Evolutionary conservation across 1,140 invertebrate genomes (phyloP).

Genomic region (Scaptomyza graminum): DNA sequence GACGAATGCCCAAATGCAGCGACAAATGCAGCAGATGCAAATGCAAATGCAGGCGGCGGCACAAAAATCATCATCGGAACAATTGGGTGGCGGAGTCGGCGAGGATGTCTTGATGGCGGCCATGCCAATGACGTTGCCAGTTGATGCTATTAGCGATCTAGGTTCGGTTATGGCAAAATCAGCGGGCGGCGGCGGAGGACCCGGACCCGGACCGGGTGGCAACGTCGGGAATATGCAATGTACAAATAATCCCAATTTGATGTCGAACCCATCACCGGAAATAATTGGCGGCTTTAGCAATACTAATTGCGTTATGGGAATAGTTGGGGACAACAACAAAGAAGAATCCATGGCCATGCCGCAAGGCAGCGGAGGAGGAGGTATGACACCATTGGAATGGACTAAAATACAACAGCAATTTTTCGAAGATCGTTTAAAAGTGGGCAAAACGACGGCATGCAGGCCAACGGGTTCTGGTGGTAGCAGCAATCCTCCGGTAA

Average conservation of each 20-base stretch:
- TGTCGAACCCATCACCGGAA: too few relatives aligned
- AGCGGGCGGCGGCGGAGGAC: too few relatives aligned
- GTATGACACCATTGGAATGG: conserved; percentile 90
- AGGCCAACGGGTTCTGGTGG: not conserved
- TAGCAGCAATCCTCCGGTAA: too few relatives aligned
- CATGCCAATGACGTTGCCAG: conserved; percentile 47
- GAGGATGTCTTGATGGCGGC: conserved; percentile 59
- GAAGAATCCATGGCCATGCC: conserved; percentile 83
- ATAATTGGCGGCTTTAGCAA: too few relatives aligned
- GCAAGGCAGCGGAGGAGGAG: conserved; percentile 54
- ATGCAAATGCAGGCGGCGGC: conserved; percentile 46
- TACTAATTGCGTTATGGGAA: too few relatives aligned
- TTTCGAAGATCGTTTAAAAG: conserved; percentile 88
- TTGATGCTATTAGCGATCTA: conserved; percentile 44
- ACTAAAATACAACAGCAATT: conserved; percentile 94
- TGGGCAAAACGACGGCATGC: conserved; percentile 47
- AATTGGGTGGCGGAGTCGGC: conserved; percentile 8
- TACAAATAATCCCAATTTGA: too few relatives aligned
- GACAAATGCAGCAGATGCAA: conserved; percentile 48
- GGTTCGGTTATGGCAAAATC: too few relatives aligned
- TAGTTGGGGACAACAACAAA: not conserved
- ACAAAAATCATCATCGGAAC: conserved; percentile 14
- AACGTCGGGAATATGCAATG: too few relatives aligned
- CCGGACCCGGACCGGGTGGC: too few relatives aligned
- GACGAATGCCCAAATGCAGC: conserved; percentile 50